A percentile compares a stretch with the other conserved stretches of the same genome.
Evolutionary conservation across 37 sponge, comb jelly and placozoan genomes (phyloP).

Genomic region (Chondrilla cf. caribensis): DNA sequence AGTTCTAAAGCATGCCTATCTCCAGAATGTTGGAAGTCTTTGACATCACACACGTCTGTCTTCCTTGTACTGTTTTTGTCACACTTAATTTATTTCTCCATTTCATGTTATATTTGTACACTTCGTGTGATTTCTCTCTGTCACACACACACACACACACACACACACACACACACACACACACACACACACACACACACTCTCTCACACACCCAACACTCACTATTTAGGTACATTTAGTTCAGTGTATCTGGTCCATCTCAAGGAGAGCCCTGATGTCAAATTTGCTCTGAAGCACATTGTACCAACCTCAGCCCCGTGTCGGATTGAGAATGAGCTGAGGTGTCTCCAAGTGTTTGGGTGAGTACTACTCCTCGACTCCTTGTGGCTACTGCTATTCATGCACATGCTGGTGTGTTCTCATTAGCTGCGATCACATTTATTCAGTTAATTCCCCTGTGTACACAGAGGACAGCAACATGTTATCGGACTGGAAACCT

Average conservation of each 20-base stretch:
- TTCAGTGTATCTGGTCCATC: constrained; percentile 71
- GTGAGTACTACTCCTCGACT: constrained; percentile 17
- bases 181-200: no score
- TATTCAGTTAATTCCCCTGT: neutral
- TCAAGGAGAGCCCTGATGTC: constrained; percentile 30
- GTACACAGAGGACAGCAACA: constrained; percentile 60
- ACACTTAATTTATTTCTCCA: no score
- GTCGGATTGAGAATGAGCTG: constrained; percentile 88
- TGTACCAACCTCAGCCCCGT: constrained; percentile 82
- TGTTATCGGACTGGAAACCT: constrained; percentile 66
- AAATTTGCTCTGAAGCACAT: constrained; percentile 88
- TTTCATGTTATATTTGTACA: no score
- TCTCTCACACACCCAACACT: no score
- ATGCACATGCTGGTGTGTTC: neutral
- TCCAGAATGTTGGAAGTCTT: no score
- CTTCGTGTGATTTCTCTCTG: no score
- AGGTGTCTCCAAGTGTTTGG: constrained; percentile 71
- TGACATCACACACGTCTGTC: no score
- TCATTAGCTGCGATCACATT: neutral
- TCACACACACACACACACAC: neutral
- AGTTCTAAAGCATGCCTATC: no score
- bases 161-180: neutral
- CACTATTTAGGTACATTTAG: constrained; percentile 80
- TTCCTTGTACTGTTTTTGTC: no score
- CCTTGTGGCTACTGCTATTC: neutral